phyloP scores from a whole-genome alignment of 2,113 vertebrate species.

The Pterocles gutturalis region DNA sequence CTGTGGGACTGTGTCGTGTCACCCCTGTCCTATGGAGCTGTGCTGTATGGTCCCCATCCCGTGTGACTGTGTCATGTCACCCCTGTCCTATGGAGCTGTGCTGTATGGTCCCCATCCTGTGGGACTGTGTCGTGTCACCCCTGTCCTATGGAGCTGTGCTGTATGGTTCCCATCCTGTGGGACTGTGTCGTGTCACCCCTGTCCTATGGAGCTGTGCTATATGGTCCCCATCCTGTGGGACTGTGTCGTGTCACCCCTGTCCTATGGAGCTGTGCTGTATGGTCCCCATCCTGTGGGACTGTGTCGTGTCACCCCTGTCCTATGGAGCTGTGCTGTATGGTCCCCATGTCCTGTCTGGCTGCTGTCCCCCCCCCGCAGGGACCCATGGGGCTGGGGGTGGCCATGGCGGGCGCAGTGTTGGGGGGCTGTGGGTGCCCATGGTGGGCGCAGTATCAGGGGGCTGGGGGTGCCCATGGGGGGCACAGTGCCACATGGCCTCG shows the following conservation, averaged over 20 bases:
- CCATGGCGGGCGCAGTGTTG: fast-evolving
- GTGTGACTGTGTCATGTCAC: fast-evolving
- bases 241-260: too few relatives aligned
- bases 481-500: not conserved
- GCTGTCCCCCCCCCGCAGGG: not conserved
- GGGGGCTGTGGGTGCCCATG: fast-evolving
- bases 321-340: fast-evolving
- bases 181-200: too few relatives aligned
- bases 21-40: not conserved
- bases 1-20: fast-evolving
- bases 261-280: too few relatives aligned
- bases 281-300: not conserved
- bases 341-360: not conserved
- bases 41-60: not conserved
- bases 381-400: not conserved
- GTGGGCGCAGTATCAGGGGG: fast-evolving
- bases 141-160: too few relatives aligned
- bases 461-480: not conserved
- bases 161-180: too few relatives aligned
- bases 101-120: not conserved
- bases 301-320: too few relatives aligned
- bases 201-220: too few relatives aligned
- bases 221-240: too few relatives aligned
- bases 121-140: not conserved
- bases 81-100: not conserved